Evolutionary conservation across 2,113 vertebrate species (phyloP).

Genomic region (Tenrec ecaudatus): DNA sequence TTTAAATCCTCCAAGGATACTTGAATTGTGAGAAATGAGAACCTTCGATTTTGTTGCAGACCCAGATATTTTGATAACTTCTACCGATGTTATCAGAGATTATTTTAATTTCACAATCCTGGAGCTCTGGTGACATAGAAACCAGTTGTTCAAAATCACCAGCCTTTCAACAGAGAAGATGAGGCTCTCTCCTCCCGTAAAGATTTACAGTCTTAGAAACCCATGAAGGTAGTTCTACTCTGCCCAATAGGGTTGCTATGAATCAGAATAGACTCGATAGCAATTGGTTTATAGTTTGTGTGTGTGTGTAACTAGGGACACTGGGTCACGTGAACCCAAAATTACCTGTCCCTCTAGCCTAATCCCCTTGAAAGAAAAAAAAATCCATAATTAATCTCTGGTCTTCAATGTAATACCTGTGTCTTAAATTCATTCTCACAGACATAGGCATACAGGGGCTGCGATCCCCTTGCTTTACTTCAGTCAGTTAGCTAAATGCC

Average conservation of each 20-base stretch:
- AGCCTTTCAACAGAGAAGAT: too few relatives aligned
- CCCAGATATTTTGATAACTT: neutral
- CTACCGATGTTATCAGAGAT: constrained; percentile 18
- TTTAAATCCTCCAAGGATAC: constrained; percentile 28
- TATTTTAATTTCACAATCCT: neutral
- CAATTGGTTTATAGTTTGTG: too few relatives aligned
- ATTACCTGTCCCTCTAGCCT: constrained; percentile 30
- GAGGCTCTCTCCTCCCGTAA: too few relatives aligned
- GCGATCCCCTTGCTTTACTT: neutral
- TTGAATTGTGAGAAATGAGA: neutral
- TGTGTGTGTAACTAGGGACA: too few relatives aligned
- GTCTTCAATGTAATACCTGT: neutral
- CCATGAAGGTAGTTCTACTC: too few relatives aligned
- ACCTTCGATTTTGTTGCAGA: constrained; percentile 18
- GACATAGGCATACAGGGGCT: neutral
- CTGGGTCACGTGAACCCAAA: neutral
- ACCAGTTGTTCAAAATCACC: too few relatives aligned
- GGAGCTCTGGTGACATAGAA: too few relatives aligned
- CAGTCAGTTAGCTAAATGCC: neutral
- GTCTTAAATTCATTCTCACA: neutral
- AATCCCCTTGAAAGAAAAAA: neutral
- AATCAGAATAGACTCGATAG: too few relatives aligned
- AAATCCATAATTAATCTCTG: neutral
- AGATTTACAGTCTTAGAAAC: too few relatives aligned
- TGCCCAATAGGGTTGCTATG: too few relatives aligned